Base-by-base conservation (phyloP, 2,113 vertebrate genomes). In the Ophthalmolycus amberensis region DNA sequence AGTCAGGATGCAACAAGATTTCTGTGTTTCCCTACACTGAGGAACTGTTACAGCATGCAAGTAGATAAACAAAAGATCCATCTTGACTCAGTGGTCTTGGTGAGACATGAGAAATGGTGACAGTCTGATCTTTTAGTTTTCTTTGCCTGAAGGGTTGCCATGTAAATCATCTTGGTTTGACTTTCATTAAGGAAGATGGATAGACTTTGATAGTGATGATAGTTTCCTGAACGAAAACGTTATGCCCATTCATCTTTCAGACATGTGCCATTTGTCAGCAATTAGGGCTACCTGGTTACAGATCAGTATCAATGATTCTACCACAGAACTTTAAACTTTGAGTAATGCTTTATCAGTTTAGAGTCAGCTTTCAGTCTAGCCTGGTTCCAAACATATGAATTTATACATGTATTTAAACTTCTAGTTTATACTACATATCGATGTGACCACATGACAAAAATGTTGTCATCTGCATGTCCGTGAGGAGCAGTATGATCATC, bases 101-200 rank as follows among this genome's bases (percentile, higher is more conserved):
- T 46, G 50, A 85, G 52, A 87, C 63, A 83, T 70, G 83, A 85
- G 22, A 80, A 86, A 86, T 70, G 37, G 60, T 69, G 72, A 81
- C 52, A 66, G 56, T 60, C 40, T 58, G 72, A 82, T 79, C 40
- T 9, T 80, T 72, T 29, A 34, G 34, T 78, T 87, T 81, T 73
- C 42, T 82, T 83, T 80, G 83, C 85, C 79, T 82, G 29, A 44
- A 77, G 62, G 82, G 67, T 54, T 48, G 20, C 76, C 75, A 63
- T 75, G 52, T 72, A 70, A 73, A 85, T 77, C 9, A 12, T 29
- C 27, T 72, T 18, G 15, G 37, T 71, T 70, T 34, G 50, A 73
- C 54, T 75, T 54, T 67, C 16, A 84, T 65, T 59, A 5, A 1
- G 37, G 14, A 83, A 80, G 76, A 90, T 72, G 38, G 46, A 72